A percentile compares a stretch with the other conserved stretches of the same genome.
phyloP scores from a whole-genome alignment of 2,113 vertebrate species.

The Xiphophorus maculatus region DNA sequence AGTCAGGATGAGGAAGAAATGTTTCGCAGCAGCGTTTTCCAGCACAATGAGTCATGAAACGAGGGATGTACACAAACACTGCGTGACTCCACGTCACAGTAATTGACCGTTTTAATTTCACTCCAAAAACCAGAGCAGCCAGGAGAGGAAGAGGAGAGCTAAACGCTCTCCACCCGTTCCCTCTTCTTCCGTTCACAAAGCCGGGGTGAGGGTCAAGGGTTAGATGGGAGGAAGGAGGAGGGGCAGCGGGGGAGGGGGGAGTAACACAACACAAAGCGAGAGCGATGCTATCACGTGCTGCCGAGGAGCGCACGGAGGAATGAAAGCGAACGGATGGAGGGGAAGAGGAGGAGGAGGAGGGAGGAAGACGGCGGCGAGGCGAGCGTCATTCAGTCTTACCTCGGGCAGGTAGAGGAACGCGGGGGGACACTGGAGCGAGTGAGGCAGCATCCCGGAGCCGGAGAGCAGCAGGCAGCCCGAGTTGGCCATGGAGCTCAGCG shows the following conservation, averaged over 20 bases:
- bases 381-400: conserved; percentile 82
- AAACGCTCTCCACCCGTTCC: conserved; percentile 5
- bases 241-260: not conserved
- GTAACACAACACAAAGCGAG: conserved; percentile 49
- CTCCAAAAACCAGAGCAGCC: not conserved
- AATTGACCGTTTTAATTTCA: conserved; percentile 43
- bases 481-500: conserved; percentile 98
- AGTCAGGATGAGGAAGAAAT: not conserved
- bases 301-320: conserved; percentile 37
- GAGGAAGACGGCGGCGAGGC: conserved; percentile 3
- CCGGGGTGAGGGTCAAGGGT: conserved; percentile 58
- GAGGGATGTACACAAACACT: conserved; percentile 45
- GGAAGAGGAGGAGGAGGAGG: not conserved
- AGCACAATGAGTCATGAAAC: conserved; percentile 42
- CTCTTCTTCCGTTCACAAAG: not conserved
- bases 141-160: conserved; percentile 2
- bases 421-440: conserved; percentile 89
- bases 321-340: conserved; percentile 31
- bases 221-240: not conserved
- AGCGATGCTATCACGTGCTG: conserved; percentile 61
- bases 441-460: conserved; percentile 93
- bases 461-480: conserved; percentile 96
- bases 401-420: conserved; percentile 96
- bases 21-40: conserved; percentile 12
- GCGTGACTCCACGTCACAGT: conserved; percentile 40